Evolutionary conservation across 2,113 vertebrate genomes (phyloP).

Genomic region (Clarias batrachus): DNA sequence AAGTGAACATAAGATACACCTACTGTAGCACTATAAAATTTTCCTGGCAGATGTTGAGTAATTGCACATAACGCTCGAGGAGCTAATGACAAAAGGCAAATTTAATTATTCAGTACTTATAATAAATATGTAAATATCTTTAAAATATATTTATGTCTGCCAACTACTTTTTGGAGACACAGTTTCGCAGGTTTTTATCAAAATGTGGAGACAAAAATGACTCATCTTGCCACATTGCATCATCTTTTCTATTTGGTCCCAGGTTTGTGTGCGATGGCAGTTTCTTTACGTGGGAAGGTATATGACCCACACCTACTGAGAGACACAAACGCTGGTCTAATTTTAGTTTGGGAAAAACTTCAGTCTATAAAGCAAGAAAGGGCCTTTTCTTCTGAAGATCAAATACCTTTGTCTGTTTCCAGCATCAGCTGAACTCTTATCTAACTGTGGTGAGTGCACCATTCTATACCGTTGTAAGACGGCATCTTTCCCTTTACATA

Average conservation of each 20-base stretch:
- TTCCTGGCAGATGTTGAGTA: neutral
- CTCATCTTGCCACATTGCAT: constrained; percentile 32
- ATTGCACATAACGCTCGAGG: neutral
- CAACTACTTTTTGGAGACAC: neutral
- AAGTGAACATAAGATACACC: neutral
- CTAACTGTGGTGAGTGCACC: constrained; percentile 23
- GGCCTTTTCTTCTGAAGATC: constrained; percentile 25
- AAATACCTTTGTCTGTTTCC: constrained; percentile 25
- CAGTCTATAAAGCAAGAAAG: constrained; percentile 36
- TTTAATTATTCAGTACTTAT: neutral
- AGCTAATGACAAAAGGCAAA: neutral
- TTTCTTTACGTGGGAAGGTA: constrained; percentile 39
- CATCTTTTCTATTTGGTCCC: constrained; percentile 29
- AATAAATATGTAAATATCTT: neutral
- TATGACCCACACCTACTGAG: constrained; percentile 45
- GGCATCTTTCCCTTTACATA: neutral
- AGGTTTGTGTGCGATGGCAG: constrained; percentile 29
- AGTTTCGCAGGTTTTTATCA: neutral
- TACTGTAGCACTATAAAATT: neutral
- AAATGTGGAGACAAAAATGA: constrained; percentile 9
- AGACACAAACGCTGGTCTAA: constrained; percentile 16
- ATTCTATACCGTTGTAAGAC: neutral
- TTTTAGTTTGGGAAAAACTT: constrained; percentile 32
- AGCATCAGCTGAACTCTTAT: constrained; percentile 29
- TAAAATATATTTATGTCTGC: too few relatives aligned